Base-by-base conservation (phyloP, 1,140 invertebrate genomes). In the Muscidifurax raptorellus region DNA sequence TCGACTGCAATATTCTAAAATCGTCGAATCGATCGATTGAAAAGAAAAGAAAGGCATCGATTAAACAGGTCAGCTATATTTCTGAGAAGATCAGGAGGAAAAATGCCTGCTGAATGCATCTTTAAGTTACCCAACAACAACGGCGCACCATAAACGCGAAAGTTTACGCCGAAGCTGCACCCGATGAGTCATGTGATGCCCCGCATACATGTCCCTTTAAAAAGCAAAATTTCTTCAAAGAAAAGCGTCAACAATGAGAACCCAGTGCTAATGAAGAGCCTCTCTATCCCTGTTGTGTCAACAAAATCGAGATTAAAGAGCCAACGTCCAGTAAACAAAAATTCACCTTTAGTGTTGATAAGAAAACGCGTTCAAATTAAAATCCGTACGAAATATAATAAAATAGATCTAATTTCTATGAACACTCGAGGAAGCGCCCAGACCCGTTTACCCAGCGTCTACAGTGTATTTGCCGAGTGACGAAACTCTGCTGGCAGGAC, bases 401-500 rank as follows among this genome's bases (percentile, higher is more conserved):
- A 2, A 64, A 12, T 64, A n/a, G 59, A 64, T 1, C n/a, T 18
- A 22, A 64, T 22, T 64, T 13, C 59, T n/a, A 22, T 12, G 59
- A 4, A 22, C 59, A 64, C 59, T n/a, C n/a, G 59, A n/a, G 59
- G 18, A 4, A 64, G n/a, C 59, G 6, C 9, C 59, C 59, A n/a
- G 59, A 67, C 22, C 18, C 64, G 64, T 22, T 52, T 15, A n/a
- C 64, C 64, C 47, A 52, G 64, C 64, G 64, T n/a, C 22, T 10
- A 67, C n/a, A 1, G 25, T 2, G 27, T 36, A 15, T 76, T 77
- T 76, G n/a, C 4, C n/a, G 64, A 69, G 27, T 84, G 66, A 79
- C 67, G 82, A 79, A 84, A 84, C 47, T 5, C 79, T 15, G 10
- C 66, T n/a, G 66, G 66, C 66, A 40, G 7, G 28, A 64, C 27